Base-by-base conservation (phyloP, 2,113 vertebrate species). In the Piprites chloris region DNA sequence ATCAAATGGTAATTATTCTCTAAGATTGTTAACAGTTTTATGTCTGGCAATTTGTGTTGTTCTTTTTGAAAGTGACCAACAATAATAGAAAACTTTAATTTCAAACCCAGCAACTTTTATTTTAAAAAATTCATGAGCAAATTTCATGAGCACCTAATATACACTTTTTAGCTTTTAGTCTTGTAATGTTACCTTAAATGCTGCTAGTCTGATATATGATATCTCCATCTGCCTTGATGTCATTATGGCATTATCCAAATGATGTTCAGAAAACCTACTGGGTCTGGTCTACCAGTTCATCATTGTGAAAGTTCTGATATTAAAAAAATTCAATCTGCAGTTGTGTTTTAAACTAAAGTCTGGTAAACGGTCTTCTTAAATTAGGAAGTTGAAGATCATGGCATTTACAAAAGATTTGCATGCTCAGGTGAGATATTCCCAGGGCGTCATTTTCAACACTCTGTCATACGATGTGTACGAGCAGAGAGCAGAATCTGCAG, bases 401-500 rank as follows among this genome's bases (percentile, higher is more conserved):
- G 26, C 35, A 67, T 46, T 33, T 35, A 32, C 24, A 69, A 58
- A 83, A 87, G 28, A 30, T 63, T 58, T 68, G 28, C 13, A 23
- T 86, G 30, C 58, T 82, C 27, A 77, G 32, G 26, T 41, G 52
- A 61, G 52, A 23, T 2, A 5, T 50, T 20, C 20, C 33, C 22
- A 32, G 53, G 67, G 33, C 52, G 7, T 26, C 0, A 15, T 69
- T 49, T 65, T 53, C 30, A 52, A 18, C 67, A 52, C 20, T 47
- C 11, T 66, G 21, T 26, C 18, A 72, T 17, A 28, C 0, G 0
- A 46, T 1, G 4, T 14, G 35, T 44, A 5, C 30, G 5, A 71
- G 39, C 35, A 72, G 52, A 71, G 46, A 46, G 42, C 44, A 44
- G 37, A 65, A 20, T 37, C 50, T 73, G 27, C 47, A 65, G 55